Evolutionary conservation across 2,113 vertebrate genomes (phyloP), one percentile per base, ranked within the genome.

Genomic region (Seriola dumerili): DNA sequence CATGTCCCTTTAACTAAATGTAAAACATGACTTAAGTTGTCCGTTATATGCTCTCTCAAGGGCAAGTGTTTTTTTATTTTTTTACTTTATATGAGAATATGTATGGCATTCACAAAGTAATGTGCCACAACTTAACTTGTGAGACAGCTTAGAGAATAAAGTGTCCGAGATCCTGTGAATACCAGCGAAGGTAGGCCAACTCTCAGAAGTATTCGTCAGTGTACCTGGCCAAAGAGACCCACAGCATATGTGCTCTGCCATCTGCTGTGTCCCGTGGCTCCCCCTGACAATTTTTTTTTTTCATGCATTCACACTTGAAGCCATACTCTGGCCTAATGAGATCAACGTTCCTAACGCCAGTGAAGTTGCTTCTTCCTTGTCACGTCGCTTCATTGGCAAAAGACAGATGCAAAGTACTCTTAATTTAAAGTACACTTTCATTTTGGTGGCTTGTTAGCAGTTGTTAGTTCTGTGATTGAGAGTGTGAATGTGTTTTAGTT

Each of bases 201-300:
- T 91, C 92, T 91, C 88, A 81, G 83, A 89, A 89, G 93, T 86
- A 89, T 90, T 95, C 91, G 91, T 90, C 87, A 82, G 87, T 69
- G 89, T 85, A 92, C 85, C 90, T 90, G 90, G 88, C 86, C 92
- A 88, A 79, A 87, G 79, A 91, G 85, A 91, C 73, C 59, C 63
- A 38, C 78, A 87, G 72, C 91, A 94, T 91, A 91, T 94, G 93
- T 80, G 83, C 89, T 81, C 76, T 78, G 77, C 91, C 92, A 95
- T 94, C 94, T 95, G 92, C 78, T 82, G 32, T 63, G 73, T 93
- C 89, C 88, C 90, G 29, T 34, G 25, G 76, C 87, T 81, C 73
- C 59, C 67, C 63, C 78, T 84, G 85, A 92, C 89, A 86, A 85
- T 89, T 85, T 64, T 85, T 91, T 91, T 88, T 74, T 85, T 91